Evolutionary conservation across 2,888 invertebrate genomes (phyloP).

Genomic region (Teinopalpus imperialis): DNA sequence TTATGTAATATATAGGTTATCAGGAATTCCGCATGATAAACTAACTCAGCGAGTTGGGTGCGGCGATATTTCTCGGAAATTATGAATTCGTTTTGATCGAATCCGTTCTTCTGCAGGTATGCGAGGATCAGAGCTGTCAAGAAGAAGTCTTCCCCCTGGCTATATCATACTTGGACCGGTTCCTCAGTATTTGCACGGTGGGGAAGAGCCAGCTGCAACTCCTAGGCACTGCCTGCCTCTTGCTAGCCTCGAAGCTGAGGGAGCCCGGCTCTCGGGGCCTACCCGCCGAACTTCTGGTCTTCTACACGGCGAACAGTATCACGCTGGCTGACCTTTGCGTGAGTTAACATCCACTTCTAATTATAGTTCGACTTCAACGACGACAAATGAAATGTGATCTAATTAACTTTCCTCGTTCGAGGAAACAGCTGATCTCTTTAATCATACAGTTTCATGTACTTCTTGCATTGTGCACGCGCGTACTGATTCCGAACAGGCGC

Average conservation of each 20-base stretch:
- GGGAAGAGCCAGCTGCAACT: slow-evolving; percentile 94
- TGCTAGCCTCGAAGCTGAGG: slow-evolving; percentile 95
- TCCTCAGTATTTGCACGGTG: slow-evolving; percentile 92
- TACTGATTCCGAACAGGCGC: slow-evolving; percentile 38
- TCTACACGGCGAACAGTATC: slow-evolving; percentile 97
- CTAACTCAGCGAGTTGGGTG: slow-evolving; percentile 48
- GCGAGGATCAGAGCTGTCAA: slow-evolving; percentile 95
- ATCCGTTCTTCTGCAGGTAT: slow-evolving; percentile 85
- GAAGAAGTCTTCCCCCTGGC: slow-evolving; percentile 97
- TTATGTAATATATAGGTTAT: slow-evolving; percentile 73
- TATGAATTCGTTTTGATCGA: slow-evolving; percentile 38
- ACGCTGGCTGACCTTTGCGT: slow-evolving; percentile 93
- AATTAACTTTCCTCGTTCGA: slow-evolving; percentile 45
- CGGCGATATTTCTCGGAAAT: slow-evolving; percentile 45
- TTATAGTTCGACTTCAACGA: slow-evolving; percentile 13
- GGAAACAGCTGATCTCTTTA: slow-evolving; percentile 67
- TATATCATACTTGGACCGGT: slow-evolving; percentile 96
- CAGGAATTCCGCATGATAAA: slow-evolving; percentile 74
- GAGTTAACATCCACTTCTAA: slow-evolving; percentile 69
- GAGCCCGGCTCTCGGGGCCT: slow-evolving; percentile 90
- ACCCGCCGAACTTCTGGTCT: slow-evolving; percentile 90
- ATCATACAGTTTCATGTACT: slow-evolving; percentile 52
- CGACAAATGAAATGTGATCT: not conserved
- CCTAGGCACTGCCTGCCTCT: slow-evolving; percentile 94
- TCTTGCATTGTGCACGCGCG: slow-evolving; percentile 41